Base-by-base conservation (phyloP, 2,888 invertebrate genomes). In the Xylocampa areola region DNA sequence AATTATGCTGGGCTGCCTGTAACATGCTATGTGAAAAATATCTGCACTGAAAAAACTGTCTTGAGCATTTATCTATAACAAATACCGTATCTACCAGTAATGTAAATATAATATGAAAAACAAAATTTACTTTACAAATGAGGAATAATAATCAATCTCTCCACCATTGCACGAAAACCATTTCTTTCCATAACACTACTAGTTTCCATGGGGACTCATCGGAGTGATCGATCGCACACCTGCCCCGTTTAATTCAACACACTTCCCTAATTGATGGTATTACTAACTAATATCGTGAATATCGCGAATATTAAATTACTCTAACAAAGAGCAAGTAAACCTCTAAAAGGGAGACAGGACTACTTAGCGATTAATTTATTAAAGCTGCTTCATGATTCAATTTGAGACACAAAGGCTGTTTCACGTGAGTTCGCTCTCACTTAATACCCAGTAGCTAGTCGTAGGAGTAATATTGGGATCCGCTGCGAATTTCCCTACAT, bases 311-410 rank as follows among this genome's bases (percentile, higher is more conserved):
- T 88, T 82, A 79, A 84, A 87, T 87, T 87, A 88, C 79, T 58
- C 51, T 59, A 59, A 75, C 76, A 77, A 79, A 83, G 82, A 80
- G 82, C 73, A 77, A 66, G 73, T 68, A 76, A 73, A 71, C 76
- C 65, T 66, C 76, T 81, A 76, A 80, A 80, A 82, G 80, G 81
- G 79, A 85, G 82, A 81, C 81, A 81, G 73, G 80, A 76, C 78
- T 84, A 84, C 84, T 85, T 85, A 86, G 79, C 77, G 79, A 82
- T 86, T 85, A 83, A 86, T 86, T 85, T 85, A 86, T 84, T 85
- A 85, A 82, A 80, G 76, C 77, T 80, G 77, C 73, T 78, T 81
- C 82, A 78, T 87, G 83, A 89, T 88, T 88, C 87, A 88, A 89
- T 89, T 88, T 87, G 61, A 58, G 64, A 76, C 77, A 85, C 83